Percentiles rank a stretch among this genome's conserved stretches.
These are phyloP conservation scores for Drosophila barbarae DNA, from an alignment of 2,888 invertebrate genomes.

Conservation along the genomic window DNA sequence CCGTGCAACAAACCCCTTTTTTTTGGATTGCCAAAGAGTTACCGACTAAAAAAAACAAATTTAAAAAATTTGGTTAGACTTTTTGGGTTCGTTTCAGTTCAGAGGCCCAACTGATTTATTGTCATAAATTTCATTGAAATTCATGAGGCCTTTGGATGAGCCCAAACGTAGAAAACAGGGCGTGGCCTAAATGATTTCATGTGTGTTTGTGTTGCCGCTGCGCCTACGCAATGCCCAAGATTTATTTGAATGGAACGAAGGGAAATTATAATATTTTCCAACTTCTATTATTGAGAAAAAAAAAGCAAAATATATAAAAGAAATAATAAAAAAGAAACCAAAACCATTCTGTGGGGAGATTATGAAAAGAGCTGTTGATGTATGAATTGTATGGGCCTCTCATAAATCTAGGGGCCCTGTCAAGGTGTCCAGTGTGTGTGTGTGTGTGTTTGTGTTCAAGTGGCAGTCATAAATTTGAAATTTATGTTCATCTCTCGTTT, in stretches of 20 bases:
- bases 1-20: conserved; percentile 15
- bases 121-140: conserved; percentile 70
- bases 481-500: conserved; percentile 62
- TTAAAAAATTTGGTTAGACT: conserved; percentile 24
- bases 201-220: conserved; percentile 63
- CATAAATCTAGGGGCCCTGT: conserved; percentile 60
- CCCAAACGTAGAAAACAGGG: conserved; percentile 50
- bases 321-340: conserved; percentile 44
- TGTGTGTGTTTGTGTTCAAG: conserved; percentile 50
- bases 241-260: conserved; percentile 55
- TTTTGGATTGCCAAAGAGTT: conserved; percentile 13
- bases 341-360: conserved; percentile 59
- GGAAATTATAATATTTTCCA: conserved; percentile 67
- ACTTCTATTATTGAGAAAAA: conserved; percentile 29
- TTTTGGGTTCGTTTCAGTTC: conserved; percentile 22
- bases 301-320: conserved; percentile 14
- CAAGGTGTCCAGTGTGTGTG: conserved; percentile 45
- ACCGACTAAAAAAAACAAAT: conserved; percentile 20
- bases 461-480: conserved; percentile 66
- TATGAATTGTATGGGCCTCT: conserved; percentile 52
- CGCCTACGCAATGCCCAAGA: conserved; percentile 66
- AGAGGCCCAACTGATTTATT: conserved; percentile 60
- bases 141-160: conserved; percentile 49
- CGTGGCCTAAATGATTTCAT: conserved; percentile 61
- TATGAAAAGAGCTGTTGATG: conserved; percentile 71